Evolutionary conservation across 1,140 invertebrate genomes (phyloP), one percentile per base, ranked within the genome.

Genomic region (Oncopeltus fasciatus): DNA sequence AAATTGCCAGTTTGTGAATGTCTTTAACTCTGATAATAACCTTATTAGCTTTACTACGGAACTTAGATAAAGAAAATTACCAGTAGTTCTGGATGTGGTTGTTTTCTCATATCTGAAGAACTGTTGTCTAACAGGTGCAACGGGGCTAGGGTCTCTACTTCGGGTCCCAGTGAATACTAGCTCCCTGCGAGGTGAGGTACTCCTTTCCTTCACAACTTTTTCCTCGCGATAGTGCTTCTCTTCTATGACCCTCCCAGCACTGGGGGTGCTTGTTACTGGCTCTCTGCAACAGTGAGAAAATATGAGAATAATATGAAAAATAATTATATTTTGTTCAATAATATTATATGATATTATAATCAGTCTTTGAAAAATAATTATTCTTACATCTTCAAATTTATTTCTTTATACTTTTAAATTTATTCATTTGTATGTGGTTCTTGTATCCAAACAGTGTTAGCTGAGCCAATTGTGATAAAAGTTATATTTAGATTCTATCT

Each of bases 61-160:
- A n/a, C n/a, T n/a, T n/a, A n/a, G n/a, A n/a, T 5, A n/a, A 49
- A 9, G 8, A 49, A 21, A 57, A n/a, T 47, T 61, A 60, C 65
- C 57, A 21, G 51, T 59, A 26, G 65, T 64, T 21, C 51, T 29
- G 26, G 62, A 61, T 33, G n/a, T 60, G 4, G 59, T 64, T 16
- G 64, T 65, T 31, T 64, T 61, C 49, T 61, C 63, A 51, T 64
- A 61, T 65, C 61, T 58, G 61, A 63, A 59, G 28, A 65, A 43
- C 64, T 65, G 58, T 58, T 69, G 29, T 62, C 64, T 57, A 60
- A 67, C 26, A 21, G 60, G 57, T 65, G 65, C 12, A 18, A 61
- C 58, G 20, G 67, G 67, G 28, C 67, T 68, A 2, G 68, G 65
- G 20, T 67, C 65, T 59, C 64, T 53, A 33, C 66, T 64, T 16